These are phyloP conservation scores for Coronaproctus castanopsis DNA, from an alignment of 2,888 invertebrate species.

Conservation along the genomic window DNA sequence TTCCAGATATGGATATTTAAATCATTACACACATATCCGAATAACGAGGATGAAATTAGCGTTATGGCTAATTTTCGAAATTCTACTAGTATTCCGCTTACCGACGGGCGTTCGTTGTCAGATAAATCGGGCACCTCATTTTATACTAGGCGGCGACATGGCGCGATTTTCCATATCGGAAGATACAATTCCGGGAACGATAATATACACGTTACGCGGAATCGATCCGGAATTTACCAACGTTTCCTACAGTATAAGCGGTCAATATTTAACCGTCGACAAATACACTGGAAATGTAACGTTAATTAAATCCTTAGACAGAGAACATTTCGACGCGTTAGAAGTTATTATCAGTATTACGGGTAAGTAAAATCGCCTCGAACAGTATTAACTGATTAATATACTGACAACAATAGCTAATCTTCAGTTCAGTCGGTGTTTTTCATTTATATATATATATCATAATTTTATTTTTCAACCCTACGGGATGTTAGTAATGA, in stretches of 20 bases:
- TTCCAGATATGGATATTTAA: too few species aligned
- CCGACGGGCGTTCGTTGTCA: not conserved
- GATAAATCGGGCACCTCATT: conserved; percentile 47
- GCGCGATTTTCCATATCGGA: conserved; percentile 49
- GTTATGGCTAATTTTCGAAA: not conserved
- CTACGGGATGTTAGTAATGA: not conserved
- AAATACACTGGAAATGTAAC: conserved; percentile 51
- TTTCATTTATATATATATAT: not conserved
- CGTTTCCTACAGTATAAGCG: conserved; percentile 57
- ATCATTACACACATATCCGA: too few species aligned
- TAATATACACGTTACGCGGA: conserved; percentile 53
- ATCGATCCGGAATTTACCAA: conserved; percentile 52
- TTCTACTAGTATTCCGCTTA: not conserved
- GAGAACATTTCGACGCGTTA: conserved; percentile 44
- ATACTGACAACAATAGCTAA: not conserved
- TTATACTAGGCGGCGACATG: conserved; percentile 59
- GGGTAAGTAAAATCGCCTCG: too few species aligned
- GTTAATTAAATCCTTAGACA: conserved; percentile 44
- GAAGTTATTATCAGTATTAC: conserved; percentile 68
- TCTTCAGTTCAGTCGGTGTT: not conserved
- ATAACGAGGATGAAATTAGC: not conserved
- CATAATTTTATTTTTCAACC: not conserved
- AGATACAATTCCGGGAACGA: conserved; percentile 50
- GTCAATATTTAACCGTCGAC: conserved; percentile 61
- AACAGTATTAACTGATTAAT: not conserved